Base-by-base conservation (phyloP, 2,113 vertebrate genomes). In the Shinisaurus crocodilurus region DNA sequence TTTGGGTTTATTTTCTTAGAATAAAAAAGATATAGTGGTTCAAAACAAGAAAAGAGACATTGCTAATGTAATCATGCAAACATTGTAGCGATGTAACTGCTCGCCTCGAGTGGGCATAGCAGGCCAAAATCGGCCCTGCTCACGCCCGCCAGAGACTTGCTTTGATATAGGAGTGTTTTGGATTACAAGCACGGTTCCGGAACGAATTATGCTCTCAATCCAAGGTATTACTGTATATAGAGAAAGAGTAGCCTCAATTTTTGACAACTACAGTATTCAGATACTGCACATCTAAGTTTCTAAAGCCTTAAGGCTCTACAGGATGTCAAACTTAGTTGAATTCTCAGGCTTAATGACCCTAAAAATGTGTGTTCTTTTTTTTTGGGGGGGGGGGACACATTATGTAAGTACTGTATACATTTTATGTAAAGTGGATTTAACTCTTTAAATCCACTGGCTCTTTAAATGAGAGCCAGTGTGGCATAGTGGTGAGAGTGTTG, bases 281-380 rank as follows among this genome's bases (percentile, higher is more conserved):
- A 91, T 93, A 93, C 27, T 92, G 89, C 72, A 94, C 92, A 93
- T 93, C 88, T 95, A 93, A 95, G 89, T 95, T 96, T 93, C 82
- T 79, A 88, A 96, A 92, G 86, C 94, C 94, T 94, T 94, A 79
- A 65, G 93, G 93, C 87, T 87, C 89, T 89, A 92, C 70, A 81
- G 86, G 77, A 92, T 82, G 93, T 94, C 95, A 96, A 95, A 94
- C 27, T 86, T 0, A 77, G 90, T 94, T 94, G 94, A 16, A 67
- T 67, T 92, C 85, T 91, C 0, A 0, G 92, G 91, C 57, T 93
- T 90, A 95, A 88, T 95, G 92, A 91, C 76, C 92, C 94, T 91
- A 92, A 92, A n/a, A 94, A 93, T 77, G 2, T 83, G 23, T 91
- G 93, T 91, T 88, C 86, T 94, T 94, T 95, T 96, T 95, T 95